Base-by-base conservation (phyloP, 2,797 vertebrate genomes). In the Merluccius polli region DNA sequence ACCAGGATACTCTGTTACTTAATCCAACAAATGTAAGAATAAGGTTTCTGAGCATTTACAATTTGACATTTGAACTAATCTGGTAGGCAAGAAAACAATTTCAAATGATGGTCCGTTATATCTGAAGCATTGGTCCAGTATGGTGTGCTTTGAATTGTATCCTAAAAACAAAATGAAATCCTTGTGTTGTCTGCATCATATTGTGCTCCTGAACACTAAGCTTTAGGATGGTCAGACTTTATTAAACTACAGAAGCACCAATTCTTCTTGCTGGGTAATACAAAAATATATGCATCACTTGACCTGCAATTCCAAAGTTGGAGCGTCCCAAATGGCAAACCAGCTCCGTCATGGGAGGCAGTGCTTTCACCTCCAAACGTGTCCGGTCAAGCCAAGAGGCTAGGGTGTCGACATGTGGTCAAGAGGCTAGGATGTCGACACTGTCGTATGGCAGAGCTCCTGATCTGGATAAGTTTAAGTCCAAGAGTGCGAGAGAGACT, bases 341-440 rank as follows among this genome's bases (percentile, higher is more conserved):
- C 4, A 0, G 33, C 35, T 35, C 21, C 74, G 71, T 73, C 70
- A 72, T 65, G 41, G 38, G 85, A 82, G 87, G 87, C 90, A 89
- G 88, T 90, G 88, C 80, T 81, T 75, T 69, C 38, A 74, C 78
- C 82, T 86, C 73, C 77, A 72, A 81, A 80, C 80, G 21, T 31
- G 69, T 74, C 44, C 13, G 69, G 27, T 69, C 74, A 35, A 75
- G 76, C 41, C 29, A 11, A 36, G 27, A 77, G 33, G 75, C 44
- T 18, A 48, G 44, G 44, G 2, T 48, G 21, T 24, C n/a, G 7
- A 59, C 52, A 7, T 59, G n/a, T n/a, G n/a, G n/a, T n/a, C 29
- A 11, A 36, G 27, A 77, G 33, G 75, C 44, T 18, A 48, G 44
- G 44, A 1, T 48, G 21, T 24, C n/a, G 7, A 59, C 52, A 7